These are phyloP conservation scores for Eunapius fragilis DNA, from an alignment of 37 sponge, comb jelly and placozoan species.

Conservation along the genomic window DNA sequence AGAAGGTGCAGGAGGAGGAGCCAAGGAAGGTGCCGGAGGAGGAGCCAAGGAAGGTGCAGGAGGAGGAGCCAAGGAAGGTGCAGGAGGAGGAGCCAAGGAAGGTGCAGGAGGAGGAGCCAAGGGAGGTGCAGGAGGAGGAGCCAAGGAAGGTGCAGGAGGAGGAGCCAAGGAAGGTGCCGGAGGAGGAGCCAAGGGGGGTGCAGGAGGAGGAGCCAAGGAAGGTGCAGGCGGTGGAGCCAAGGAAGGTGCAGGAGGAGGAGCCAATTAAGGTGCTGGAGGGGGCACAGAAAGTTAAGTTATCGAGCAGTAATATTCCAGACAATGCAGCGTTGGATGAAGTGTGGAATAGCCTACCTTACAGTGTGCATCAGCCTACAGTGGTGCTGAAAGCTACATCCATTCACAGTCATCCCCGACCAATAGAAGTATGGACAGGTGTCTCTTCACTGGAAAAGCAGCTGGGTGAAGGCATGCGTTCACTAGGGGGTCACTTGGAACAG, in stretches of 20 bases:
- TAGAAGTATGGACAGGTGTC: neutral
- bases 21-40: neutral
- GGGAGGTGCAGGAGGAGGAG: neutral
- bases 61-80: neutral
- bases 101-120: neutral
- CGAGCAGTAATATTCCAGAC: slow-evolving; percentile 6
- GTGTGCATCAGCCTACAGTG: neutral
- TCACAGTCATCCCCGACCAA: neutral
- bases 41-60: neutral
- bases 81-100: neutral
- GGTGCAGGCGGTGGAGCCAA: neutral
- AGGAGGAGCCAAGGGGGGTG: neutral
- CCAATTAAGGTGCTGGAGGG: neutral
- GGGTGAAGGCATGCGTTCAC: neutral
- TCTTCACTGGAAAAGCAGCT: neutral
- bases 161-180: neutral
- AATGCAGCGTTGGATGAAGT: neutral
- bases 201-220: neutral
- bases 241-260: neutral
- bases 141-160: neutral
- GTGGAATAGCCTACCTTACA: neutral
- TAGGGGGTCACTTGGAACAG: neutral
- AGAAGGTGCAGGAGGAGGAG: neutral
- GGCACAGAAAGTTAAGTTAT: neutral
- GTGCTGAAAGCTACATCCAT: too few species aligned